phyloP scores from a whole-genome alignment of 1,140 invertebrate species.

The Bombus sibiricus region DNA sequence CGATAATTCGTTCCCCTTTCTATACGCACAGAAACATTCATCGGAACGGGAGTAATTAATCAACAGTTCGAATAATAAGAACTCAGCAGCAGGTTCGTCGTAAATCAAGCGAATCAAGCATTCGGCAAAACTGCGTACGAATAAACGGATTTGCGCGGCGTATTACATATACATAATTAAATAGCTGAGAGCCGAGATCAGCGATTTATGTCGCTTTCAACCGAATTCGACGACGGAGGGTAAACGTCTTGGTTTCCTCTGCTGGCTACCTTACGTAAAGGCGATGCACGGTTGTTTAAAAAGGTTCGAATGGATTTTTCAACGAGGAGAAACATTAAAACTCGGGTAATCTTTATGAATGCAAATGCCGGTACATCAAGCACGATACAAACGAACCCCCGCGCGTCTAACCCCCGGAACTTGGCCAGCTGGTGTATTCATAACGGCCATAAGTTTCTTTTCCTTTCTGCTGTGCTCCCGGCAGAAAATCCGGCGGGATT shows the following conservation, averaged over 20 bases:
- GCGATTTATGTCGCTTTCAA: background rate
- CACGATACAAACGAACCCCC: conserved; percentile 20
- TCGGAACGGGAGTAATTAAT: background rate
- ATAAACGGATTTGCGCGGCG: background rate
- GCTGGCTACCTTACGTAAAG: background rate
- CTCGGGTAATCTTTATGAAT: conserved; percentile 50
- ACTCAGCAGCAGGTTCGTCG: no score
- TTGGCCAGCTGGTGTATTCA: conserved; percentile 40
- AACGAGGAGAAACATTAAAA: conserved; percentile 30
- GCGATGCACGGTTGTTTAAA: background rate
- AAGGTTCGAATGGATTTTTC: conserved; percentile 7
- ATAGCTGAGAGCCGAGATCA: background rate
- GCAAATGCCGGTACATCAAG: conserved; percentile 24
- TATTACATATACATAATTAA: background rate
- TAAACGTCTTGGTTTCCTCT: no score
- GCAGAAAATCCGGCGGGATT: conserved; percentile 52
- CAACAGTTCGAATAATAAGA: background rate
- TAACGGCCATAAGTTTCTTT: conserved; percentile 46
- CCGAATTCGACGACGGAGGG: background rate
- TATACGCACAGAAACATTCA: background rate
- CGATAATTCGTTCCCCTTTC: background rate
- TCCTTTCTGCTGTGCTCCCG: conserved; percentile 31
- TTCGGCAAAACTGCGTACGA: background rate
- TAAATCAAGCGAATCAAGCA: background rate
- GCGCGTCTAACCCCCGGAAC: background rate